Evolutionary conservation across 2,888 invertebrate genomes (phyloP).

Genomic region (Dolomedes plantarius): DNA sequence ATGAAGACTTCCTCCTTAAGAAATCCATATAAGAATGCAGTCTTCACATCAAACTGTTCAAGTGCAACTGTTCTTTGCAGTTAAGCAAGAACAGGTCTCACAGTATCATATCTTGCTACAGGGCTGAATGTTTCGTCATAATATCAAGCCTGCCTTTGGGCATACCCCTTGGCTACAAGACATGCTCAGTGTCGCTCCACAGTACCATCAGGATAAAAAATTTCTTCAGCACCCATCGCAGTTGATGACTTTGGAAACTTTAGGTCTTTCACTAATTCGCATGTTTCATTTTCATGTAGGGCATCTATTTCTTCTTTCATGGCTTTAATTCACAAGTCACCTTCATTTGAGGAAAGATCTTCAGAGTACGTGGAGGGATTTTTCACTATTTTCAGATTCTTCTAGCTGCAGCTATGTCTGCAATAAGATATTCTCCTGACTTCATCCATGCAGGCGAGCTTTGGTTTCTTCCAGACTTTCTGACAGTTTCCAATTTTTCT

Average conservation of each 20-base stretch:
- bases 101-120: constrained; percentile 56
- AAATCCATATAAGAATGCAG: constrained; percentile 72
- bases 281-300: constrained; percentile 4
- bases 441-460: constrained; percentile 30
- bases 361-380: constrained; percentile 27
- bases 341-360: constrained; percentile 25
- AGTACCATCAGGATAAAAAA: constrained; percentile 13
- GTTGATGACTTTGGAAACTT: background rate
- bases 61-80: constrained; percentile 26
- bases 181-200: constrained; percentile 73
- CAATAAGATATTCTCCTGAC: constrained; percentile 26
- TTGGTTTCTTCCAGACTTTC: constrained; percentile 5
- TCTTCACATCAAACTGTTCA: constrained; percentile 71
- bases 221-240: constrained; percentile 21
- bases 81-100: constrained; percentile 65
- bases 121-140: constrained; percentile 73
- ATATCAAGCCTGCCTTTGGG: constrained; percentile 69
- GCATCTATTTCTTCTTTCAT: constrained; percentile 21
- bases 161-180: constrained; percentile 71
- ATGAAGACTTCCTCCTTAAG: constrained; percentile 71
- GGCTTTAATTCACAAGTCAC: constrained; percentile 6
- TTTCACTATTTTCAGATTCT: constrained; percentile 20
- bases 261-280: constrained; percentile 20
- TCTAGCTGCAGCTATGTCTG: background rate
- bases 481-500: background rate